phyloP scores from a whole-genome alignment of 2,113 vertebrate genomes.

The Otolemur garnettii region DNA sequence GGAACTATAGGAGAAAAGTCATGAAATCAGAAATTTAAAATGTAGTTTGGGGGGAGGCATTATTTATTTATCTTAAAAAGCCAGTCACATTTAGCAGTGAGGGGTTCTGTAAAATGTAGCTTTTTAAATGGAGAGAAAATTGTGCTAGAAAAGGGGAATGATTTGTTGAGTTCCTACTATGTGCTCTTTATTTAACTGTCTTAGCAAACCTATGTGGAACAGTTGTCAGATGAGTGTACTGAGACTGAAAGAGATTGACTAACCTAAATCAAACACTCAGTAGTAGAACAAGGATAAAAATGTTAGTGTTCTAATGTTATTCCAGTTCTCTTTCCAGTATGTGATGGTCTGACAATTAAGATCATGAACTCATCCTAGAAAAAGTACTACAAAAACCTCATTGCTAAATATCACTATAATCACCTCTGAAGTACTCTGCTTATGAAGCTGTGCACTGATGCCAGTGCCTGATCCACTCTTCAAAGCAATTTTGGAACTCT shows the following conservation, averaged over 20 bases:
- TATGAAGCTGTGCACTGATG: too few species aligned
- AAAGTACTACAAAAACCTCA: too few species aligned
- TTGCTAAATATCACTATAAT: too few species aligned
- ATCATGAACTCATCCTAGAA: too few species aligned
- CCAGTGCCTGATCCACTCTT: too few species aligned
- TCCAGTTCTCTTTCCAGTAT: conserved; percentile 1
- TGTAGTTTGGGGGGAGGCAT: not conserved
- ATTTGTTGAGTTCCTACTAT: not conserved
- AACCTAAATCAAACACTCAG: not conserved
- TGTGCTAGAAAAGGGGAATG: not conserved
- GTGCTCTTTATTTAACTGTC: not conserved
- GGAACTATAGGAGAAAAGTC: not conserved
- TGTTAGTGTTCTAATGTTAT: not conserved
- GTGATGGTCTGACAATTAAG: too few species aligned
- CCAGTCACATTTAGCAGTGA: too few species aligned
- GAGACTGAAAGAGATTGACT: not conserved
- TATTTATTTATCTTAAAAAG: not conserved
- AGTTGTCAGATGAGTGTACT: not conserved
- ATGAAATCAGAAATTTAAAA: not conserved
- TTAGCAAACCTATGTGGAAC: not conserved
- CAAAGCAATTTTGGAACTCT: too few species aligned
- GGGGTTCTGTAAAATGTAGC: not conserved
- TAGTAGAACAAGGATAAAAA: not conserved
- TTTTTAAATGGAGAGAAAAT: conserved; percentile 21
- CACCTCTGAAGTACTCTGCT: too few species aligned